Conservation (phyloP, 2,113 vertebrate genomes). For the Otocyon megalotis region DNA sequence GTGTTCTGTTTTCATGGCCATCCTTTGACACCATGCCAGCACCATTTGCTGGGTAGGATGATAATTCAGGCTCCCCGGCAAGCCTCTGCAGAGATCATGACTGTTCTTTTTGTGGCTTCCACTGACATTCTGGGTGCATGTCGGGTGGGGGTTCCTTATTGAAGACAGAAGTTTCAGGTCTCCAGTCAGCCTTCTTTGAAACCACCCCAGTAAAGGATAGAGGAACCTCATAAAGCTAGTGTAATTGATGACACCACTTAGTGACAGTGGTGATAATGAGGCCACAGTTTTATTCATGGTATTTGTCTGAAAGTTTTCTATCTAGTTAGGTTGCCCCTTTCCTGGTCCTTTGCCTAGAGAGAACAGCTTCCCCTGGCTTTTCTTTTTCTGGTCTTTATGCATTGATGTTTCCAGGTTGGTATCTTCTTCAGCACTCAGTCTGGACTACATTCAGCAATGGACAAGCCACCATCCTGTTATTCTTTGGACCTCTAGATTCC, state of each 20-base stretch:
- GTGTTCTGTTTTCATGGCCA: background rate
- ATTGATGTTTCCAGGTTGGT: background rate
- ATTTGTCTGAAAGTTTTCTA: background rate
- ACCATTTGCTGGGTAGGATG: background rate
- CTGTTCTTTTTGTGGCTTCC: background rate
- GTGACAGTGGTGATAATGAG: background rate
- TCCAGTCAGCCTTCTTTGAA: background rate
- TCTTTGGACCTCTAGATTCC: background rate
- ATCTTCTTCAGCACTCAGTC: background rate
- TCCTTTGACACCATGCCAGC: background rate
- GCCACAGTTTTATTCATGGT: background rate
- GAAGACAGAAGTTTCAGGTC: rapidly evolving
- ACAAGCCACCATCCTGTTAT: background rate
- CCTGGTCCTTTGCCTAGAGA: background rate
- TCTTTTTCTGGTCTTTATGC: background rate
- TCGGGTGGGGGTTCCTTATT: background rate
- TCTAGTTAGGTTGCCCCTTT: background rate
- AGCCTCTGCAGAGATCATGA: background rate
- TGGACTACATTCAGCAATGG: background rate
- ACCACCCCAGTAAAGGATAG: background rate
- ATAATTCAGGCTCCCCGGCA: no score
- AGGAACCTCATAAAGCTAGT: rapidly evolving
- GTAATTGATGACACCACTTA: background rate
- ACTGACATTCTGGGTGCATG: background rate
- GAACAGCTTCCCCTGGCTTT: background rate